These are phyloP conservation scores for Cephus pulcher DNA, from an alignment of 2,888 invertebrate genomes.

Conservation along the genomic window DNA sequence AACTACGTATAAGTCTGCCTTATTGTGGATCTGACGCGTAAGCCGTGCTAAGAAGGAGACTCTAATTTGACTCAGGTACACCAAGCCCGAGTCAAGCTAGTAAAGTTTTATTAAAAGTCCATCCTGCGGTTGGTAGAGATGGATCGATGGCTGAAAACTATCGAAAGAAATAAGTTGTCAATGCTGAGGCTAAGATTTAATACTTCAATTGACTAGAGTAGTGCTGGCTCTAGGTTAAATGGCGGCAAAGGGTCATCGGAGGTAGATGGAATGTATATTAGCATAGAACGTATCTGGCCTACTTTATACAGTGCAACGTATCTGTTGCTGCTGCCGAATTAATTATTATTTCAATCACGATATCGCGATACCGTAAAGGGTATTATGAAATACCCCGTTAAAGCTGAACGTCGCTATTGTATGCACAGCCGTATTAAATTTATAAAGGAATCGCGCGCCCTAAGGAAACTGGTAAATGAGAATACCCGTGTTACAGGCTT, in stretches of 20 bases:
- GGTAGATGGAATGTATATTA: too few species aligned
- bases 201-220: not conserved
- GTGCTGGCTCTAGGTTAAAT: too few species aligned
- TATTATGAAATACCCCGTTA: not conserved
- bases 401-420: not conserved
- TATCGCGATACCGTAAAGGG: not conserved
- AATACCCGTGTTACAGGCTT: not conserved
- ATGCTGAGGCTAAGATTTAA: not conserved
- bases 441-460: not conserved
- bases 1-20: not conserved
- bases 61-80: not conserved
- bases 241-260: too few species aligned
- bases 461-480: not conserved
- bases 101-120: not conserved
- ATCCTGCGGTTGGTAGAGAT: not conserved
- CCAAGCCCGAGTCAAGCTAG: not conserved
- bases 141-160: not conserved
- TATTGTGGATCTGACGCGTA: not conserved
- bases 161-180: not conserved
- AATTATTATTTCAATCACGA: not conserved
- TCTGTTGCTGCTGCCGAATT: not conserved
- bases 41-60: not conserved
- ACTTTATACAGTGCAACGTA: not conserved
- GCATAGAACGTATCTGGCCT: not conserved
- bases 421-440: not conserved